phyloP scores from a whole-genome alignment of 37 sponge, comb jelly and placozoan species.

The Agelas oroides region DNA sequence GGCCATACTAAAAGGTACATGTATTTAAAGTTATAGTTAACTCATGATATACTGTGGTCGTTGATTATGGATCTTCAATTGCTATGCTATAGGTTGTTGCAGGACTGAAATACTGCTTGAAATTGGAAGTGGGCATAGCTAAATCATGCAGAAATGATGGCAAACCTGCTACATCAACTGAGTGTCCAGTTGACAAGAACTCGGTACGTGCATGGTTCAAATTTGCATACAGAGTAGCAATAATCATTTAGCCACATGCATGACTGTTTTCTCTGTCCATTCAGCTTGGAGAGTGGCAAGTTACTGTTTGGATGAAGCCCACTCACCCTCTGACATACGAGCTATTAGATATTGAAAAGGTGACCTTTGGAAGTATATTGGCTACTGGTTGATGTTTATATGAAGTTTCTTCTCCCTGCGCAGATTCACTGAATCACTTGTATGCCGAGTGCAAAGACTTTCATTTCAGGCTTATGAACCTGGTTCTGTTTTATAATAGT shows the following conservation, averaged over 20 bases:
- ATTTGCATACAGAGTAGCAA: too few relatives aligned
- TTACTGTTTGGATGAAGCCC: conserved; percentile 8
- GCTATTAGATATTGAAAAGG: background rate
- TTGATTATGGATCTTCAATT: too few relatives aligned
- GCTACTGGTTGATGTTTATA: too few relatives aligned
- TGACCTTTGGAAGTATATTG: background rate
- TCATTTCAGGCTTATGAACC: too few relatives aligned
- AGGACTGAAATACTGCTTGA: conserved; percentile 22
- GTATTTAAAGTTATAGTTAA: background rate
- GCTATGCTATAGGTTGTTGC: conserved; percentile 31
- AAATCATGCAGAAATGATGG: conserved; percentile 6
- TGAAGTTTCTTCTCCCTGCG: too few relatives aligned
- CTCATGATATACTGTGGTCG: background rate
- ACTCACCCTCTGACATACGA: conserved; percentile 14
- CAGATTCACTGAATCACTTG: too few relatives aligned
- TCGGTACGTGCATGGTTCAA: background rate
- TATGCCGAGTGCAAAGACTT: too few relatives aligned
- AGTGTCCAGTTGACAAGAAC: conserved; percentile 14
- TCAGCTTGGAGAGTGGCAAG: conserved; percentile 3
- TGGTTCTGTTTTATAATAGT: too few relatives aligned
- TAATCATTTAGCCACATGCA: too few relatives aligned
- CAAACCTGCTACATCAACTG: background rate
- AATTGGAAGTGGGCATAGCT: conserved; percentile 11
- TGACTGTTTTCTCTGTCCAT: background rate
- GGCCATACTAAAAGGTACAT: background rate